phyloP scores from a whole-genome alignment of 2,888 invertebrate species.

The Amphipyra tragopoginis region DNA sequence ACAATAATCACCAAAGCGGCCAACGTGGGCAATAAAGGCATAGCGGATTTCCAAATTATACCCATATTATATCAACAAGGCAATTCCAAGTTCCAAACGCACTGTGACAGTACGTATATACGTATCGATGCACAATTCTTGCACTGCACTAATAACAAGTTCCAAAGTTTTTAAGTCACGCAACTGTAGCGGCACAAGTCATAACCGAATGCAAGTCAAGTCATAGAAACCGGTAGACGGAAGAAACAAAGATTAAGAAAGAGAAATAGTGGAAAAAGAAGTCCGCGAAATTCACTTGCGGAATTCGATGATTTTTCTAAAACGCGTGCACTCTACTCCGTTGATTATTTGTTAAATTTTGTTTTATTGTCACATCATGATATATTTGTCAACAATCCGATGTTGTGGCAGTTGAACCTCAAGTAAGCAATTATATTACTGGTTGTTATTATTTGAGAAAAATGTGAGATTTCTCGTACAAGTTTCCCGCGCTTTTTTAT shows the following conservation, averaged over 20 bases:
- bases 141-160: constrained; percentile 61
- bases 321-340: constrained; percentile 51
- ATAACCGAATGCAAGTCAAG: constrained; percentile 47
- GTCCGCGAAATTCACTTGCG: constrained; percentile 51
- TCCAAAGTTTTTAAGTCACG: constrained; percentile 43
- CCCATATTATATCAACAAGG: constrained; percentile 81
- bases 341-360: constrained; percentile 53
- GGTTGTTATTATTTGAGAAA: constrained; percentile 63
- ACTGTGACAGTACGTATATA: constrained; percentile 55
- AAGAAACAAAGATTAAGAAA: constrained; percentile 68
- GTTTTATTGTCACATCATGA: constrained; percentile 77
- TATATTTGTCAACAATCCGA: constrained; percentile 74
- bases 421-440: constrained; percentile 36
- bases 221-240: constrained; percentile 45
- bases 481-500: constrained; percentile 77
- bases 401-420: constrained; percentile 67
- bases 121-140: constrained; percentile 60
- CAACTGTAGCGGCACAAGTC: constrained; percentile 42
- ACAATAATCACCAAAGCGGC: constrained; percentile 87
- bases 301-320: constrained; percentile 51
- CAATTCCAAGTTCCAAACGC: constrained; percentile 55
- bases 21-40: constrained; percentile 85
- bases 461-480: constrained; percentile 70
- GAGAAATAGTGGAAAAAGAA: constrained; percentile 67
- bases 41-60: constrained; percentile 77